Evolutionary conservation across 2,888 invertebrate species (phyloP), one percentile per base, ranked within the genome.

Genomic region (Dicyrtoma fusca): DNA sequence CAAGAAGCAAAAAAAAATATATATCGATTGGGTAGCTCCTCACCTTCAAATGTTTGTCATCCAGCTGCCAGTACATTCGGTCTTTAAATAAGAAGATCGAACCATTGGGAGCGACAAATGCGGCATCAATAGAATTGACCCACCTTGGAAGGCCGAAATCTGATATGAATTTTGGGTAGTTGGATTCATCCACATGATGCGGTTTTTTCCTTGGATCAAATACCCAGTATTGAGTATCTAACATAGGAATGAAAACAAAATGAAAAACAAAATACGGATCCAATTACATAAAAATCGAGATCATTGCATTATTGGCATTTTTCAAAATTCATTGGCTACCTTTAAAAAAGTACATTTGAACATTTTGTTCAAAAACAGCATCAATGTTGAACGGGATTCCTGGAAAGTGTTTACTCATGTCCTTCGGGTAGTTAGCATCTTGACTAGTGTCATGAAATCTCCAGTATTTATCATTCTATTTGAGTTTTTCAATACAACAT

Each of bases 401-500:
- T n/a, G 74, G 70, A 53, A 79, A 79, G 66, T 77, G 75, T 11
- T 65, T 71, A 0, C 69, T 34, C 4, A 77, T 76, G 21, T 44
- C 57, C 61, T 75, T 78, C 0, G 79, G 78, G 55, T 78, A 78
- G 11, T 74, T 74, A 44, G 17, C 49, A 57, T 77, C 77, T 73
- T 77, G 53, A 21, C 51, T 26, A 0, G 74, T 73, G 5, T 69
- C 75, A 0, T 68, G 73, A 21, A 76, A 76, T 11, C 78, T 59
- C 79, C 79, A 79, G 61, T 79, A 79, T 8, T 75, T 69, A 2
- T 70, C 71, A 19, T 77, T 75, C 79, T 79, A 34, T n/a, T n/a
- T n/a, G n/a, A n/a, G n/a, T n/a, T n/a, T 5, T 14, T 14, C 1
- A 13, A 26, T 21, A 34, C n/a, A 49, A 34, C 49, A 49, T 49